A percentile compares a stretch with the other conserved stretches of the same genome.
These are phyloP conservation scores for Drosophila pseudoananassae DNA, from an alignment of 1,140 invertebrate species.

Conservation along the genomic window DNA sequence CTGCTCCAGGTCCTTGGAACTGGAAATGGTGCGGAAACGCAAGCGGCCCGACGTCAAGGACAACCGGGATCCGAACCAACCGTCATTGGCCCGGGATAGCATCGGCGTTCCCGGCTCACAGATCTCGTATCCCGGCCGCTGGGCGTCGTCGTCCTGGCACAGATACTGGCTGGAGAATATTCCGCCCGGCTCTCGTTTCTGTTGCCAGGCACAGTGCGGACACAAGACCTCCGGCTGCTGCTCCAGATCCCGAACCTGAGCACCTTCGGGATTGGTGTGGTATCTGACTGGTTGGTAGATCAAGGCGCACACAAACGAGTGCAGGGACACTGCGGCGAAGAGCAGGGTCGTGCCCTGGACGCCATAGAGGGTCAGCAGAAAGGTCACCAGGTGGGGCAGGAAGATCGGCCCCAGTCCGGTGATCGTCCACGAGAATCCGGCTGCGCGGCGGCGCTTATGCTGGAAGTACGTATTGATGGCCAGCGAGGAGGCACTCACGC, in stretches of 20 bases:
- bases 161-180: conserved; percentile 88
- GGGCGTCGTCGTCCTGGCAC: conserved; percentile 87
- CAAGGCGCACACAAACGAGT: conserved; percentile 86
- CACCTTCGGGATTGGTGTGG: conserved; percentile 80
- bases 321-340: conserved; percentile 86
- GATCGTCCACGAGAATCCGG: conserved; percentile 86
- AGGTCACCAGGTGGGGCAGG: conserved; percentile 86
- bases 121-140: conserved; percentile 87
- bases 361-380: conserved; percentile 85
- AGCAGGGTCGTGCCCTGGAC: conserved; percentile 86
- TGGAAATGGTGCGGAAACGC: conserved; percentile 75
- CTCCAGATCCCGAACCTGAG: conserved; percentile 11
- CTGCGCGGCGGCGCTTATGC: conserved; percentile 85
- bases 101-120: conserved; percentile 87
- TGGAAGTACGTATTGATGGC: conserved; percentile 87
- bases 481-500: conserved; percentile 86
- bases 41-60: conserved; percentile 64
- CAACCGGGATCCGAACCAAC: conserved; percentile 86
- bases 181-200: conserved; percentile 80
- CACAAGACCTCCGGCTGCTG: conserved; percentile 50
- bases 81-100: conserved; percentile 88
- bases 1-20: conserved; percentile 72
- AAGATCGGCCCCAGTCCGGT: conserved; percentile 86
- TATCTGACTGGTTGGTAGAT: conserved; percentile 87
- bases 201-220: conserved; percentile 68